Conservation (phyloP, 2,113 vertebrate genomes). For the Grantiella picta region DNA sequence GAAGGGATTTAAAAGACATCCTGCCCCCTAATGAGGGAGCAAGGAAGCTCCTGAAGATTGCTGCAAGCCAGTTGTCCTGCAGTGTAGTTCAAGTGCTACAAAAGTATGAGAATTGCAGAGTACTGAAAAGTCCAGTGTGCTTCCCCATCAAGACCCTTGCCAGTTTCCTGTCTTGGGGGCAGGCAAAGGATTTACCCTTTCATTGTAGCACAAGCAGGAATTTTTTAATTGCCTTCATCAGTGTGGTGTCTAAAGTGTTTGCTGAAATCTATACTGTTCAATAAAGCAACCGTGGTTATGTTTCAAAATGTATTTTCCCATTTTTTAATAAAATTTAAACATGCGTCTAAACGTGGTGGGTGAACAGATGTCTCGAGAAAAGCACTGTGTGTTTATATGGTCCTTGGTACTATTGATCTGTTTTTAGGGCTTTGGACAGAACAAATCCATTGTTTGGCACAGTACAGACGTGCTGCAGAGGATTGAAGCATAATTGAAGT, state of each 20-base stretch:
- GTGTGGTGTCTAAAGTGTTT: not conserved
- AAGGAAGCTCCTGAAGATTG: not conserved
- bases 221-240: not conserved
- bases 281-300: not conserved
- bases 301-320: not conserved
- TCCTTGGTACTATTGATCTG: not conserved
- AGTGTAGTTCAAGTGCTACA: not conserved
- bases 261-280: not conserved
- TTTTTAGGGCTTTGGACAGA: not conserved
- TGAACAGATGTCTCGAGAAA: not conserved
- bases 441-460: not conserved
- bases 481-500: not conserved
- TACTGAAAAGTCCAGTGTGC: rapidly evolving
- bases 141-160: not conserved
- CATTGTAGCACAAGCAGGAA: not conserved
- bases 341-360: not conserved
- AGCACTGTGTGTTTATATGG: not conserved
- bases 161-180: not conserved
- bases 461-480: rapidly evolving
- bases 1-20: not conserved
- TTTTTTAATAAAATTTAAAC: not conserved
- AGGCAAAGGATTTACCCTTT: not conserved
- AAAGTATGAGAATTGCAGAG: rapidly evolving
- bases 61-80: not conserved
- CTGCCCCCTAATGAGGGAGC: not conserved